These are phyloP conservation scores for Druceiella hillmani DNA, from an alignment of 2,888 invertebrate genomes.

Conservation along the genomic window DNA sequence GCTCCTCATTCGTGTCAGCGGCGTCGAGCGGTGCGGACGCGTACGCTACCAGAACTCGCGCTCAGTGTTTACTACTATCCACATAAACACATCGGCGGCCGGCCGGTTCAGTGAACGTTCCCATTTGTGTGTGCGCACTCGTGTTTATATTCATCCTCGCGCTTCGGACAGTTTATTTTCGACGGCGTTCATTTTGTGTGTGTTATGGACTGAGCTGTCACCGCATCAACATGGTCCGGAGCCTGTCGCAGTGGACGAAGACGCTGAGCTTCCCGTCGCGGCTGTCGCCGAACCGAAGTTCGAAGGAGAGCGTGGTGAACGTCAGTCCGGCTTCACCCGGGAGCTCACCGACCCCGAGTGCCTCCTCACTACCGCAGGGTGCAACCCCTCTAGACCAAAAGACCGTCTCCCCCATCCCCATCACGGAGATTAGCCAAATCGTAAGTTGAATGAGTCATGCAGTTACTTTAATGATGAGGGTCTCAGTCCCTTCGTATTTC, in stretches of 20 bases:
- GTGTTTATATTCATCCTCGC: too few species aligned
- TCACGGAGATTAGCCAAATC: conserved; percentile 63
- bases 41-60: conserved; percentile 23
- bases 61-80: conserved; percentile 9
- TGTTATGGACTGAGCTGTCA: conserved; percentile 35
- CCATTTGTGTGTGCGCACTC: conserved; percentile 22
- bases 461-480: too few species aligned
- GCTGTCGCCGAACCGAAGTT: conserved; percentile 74
- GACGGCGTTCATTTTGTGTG: too few species aligned
- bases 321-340: conserved; percentile 51
- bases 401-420: conserved; percentile 53
- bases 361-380: conserved; percentile 53
- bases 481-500: too few species aligned
- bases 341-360: conserved; percentile 58
- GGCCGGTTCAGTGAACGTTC: conserved; percentile 39
- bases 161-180: too few species aligned
- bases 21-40: conserved; percentile 35
- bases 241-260: conserved; percentile 87
- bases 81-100: neutral
- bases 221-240: conserved; percentile 75
- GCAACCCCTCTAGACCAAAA: conserved; percentile 43
- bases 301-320: conserved; percentile 64
- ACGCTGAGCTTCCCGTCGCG: conserved; percentile 84
- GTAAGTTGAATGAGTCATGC: conserved; percentile 57
- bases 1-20: conserved; percentile 38